Evolutionary conservation across 2,797 vertebrate genomes (phyloP), one percentile per base, ranked within the genome.

Genomic region (Onychomys arenicola): DNA sequence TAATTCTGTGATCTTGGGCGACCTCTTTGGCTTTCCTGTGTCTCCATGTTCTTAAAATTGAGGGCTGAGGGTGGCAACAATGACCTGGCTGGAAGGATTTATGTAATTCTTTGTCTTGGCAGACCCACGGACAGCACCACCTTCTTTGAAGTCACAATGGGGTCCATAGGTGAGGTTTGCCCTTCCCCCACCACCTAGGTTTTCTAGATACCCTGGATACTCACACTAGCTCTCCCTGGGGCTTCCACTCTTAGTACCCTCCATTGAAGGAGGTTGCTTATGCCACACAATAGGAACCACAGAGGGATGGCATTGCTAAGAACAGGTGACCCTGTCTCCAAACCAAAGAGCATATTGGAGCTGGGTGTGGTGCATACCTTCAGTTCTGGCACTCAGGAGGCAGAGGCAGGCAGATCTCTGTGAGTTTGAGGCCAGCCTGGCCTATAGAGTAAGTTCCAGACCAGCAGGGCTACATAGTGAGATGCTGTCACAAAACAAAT

Each of bases 221-320:
- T n/a, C 21, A 2, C 13, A 4, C 29, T 25, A 67, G 23, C 40
- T 81, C 46, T 17, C 34, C 55, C 43, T 4, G 9, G 0, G 29
- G 17, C 9, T 6, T 43, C 91, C 17, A 23, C 49, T 32, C 67
- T 75, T 19, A 2, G 11, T 0, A 1, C 40, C 73, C 40, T 52
- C 27, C 43, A 25, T 1, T 19, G 9, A 85, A 34, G 81, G 49
- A 32, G n/a, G 52, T 21, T 6, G 46, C 23, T 12, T 0, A 2
- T 21, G 32, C 19, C 23, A 9, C 0, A 0, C 16, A 43, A 21
- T 46, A 40, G 75, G 0, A 21, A 46, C 4, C 4, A n/a, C 11
- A 32, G 63, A 43, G 27, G n/a, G 65, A 12, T 9, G 40, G 65
- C 37, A 71, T 46, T 12, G 46, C 32, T 75, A 43, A 71, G 52